Conservation (phyloP, 1,140 invertebrate species). For the Drosophila pandora region DNA sequence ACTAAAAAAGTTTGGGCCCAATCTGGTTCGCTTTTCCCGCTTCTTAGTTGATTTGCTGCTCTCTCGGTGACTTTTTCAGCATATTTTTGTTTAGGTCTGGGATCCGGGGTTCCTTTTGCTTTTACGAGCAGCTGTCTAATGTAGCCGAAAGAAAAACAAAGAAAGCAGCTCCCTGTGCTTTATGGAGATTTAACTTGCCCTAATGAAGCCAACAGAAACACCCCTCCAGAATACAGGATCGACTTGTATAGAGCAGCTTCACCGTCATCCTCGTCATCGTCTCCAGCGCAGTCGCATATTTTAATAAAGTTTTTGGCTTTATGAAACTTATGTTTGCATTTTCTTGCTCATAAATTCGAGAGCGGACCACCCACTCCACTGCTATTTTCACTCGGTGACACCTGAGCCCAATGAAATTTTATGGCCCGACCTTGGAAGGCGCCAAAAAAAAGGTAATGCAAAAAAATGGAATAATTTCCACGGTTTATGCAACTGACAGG, state of each 20-base stretch:
- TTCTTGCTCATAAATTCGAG: conserved; percentile 74
- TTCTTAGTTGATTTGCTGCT: conserved; percentile 69
- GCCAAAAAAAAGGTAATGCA: not conserved
- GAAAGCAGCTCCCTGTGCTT: conserved; percentile 59
- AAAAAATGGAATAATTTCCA: not conserved
- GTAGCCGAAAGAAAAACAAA: conserved; percentile 29
- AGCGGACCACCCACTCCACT: conserved; percentile 13
- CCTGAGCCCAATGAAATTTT: conserved; percentile 67
- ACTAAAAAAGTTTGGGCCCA: conserved; percentile 49
- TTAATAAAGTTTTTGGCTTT: conserved; percentile 72
- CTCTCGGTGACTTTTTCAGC: conserved; percentile 17
- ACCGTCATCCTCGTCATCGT: conserved; percentile 6
- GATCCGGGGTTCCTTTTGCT: conserved; percentile 23
- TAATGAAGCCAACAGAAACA: conserved; percentile 59
- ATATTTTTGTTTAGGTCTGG: not conserved
- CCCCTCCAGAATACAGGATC: conserved; percentile 7
- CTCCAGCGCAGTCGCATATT: conserved; percentile 63
- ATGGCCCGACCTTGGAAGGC: conserved; percentile 39
- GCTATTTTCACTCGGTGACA: conserved; percentile 32
- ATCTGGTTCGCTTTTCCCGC: conserved; percentile 29
- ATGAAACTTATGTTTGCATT: conserved; percentile 67
- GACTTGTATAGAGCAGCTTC: not conserved
- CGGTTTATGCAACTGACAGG: conserved; percentile 6
- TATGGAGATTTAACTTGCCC: conserved; percentile 78
- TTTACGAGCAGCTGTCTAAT: conserved; percentile 67